These are phyloP conservation scores for Enteromius mattozi DNA, from an alignment of 2,797 vertebrate species.

Conservation along the genomic window DNA sequence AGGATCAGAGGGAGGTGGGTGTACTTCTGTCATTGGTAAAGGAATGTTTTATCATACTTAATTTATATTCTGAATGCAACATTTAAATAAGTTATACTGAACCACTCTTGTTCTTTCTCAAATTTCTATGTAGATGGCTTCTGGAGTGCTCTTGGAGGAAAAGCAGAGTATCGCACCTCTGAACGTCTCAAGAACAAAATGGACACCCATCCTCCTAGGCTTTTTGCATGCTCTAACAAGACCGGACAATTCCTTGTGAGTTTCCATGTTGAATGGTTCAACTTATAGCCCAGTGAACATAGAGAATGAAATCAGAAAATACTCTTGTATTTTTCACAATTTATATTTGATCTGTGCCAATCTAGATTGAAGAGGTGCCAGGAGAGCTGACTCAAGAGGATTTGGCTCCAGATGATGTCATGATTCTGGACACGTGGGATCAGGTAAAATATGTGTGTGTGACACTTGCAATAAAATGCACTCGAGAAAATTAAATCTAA, in stretches of 20 bases:
- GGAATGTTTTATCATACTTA: not conserved
- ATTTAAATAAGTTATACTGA: not conserved
- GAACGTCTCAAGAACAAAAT: slow-evolving; percentile 72
- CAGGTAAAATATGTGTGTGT: slow-evolving; percentile 57
- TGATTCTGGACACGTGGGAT: slow-evolving; percentile 76
- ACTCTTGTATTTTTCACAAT: not conserved
- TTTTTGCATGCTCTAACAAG: slow-evolving; percentile 77
- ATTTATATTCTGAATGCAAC: too few species aligned
- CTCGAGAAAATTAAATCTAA: not conserved
- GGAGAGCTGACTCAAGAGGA: slow-evolving; percentile 76
- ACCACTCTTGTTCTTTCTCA: not conserved
- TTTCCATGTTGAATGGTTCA: not conserved
- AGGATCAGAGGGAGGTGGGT: slow-evolving; percentile 86
- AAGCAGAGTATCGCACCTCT: slow-evolving; percentile 65
- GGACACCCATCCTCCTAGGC: slow-evolving; percentile 69
- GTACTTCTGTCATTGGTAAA: not conserved
- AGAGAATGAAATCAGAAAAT: not conserved
- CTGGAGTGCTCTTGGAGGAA: slow-evolving; percentile 69
- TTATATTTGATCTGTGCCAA: slow-evolving; percentile 2
- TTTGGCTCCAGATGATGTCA: slow-evolving; percentile 75
- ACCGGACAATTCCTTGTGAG: slow-evolving; percentile 71
- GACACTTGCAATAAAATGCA: not conserved
- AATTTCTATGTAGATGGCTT: slow-evolving; percentile 64
- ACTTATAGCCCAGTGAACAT: not conserved
- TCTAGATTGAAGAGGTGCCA: slow-evolving; percentile 82